Evolutionary conservation across 2,113 vertebrate genomes (phyloP), one percentile per base, ranked within the genome.

Genomic region (Todiramphus chloris): DNA sequence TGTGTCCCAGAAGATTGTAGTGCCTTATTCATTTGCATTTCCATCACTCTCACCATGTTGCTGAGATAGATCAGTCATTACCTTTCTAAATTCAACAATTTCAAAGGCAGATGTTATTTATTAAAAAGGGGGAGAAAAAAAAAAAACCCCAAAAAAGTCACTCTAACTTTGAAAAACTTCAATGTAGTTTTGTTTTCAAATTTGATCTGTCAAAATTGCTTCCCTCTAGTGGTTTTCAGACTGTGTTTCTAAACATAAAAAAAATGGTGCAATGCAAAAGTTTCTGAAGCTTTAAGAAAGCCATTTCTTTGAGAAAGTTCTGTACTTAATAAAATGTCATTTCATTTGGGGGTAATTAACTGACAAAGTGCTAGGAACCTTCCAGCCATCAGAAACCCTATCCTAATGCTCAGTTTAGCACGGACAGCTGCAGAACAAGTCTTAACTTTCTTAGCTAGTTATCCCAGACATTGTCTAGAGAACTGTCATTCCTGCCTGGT

Each of bases 341-440:
- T 86, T 88, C 33, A 66, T 87, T n/a, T 0, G 1, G n/a, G 23
- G 15, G 9, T 95, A 82, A 14, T 58, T 75, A 33, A 20, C 35
- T 82, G 51, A 27, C 25, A 90, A 88, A 89, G 35, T 87, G 21
- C 39, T 82, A 77, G 83, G 89, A 87, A 67, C 93, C 95, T 96
- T 89, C 68, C 89, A 87, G 35, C 39, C 62, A 25, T 59, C 11
- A 20, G 89, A 96, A 96, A 95, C 70, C 43, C 88, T 94, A 90
- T 95, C 75, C 83, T 90, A 87, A 91, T 90, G 48, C 59, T 91
- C 83, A 87, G 83, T 91, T 96, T 97, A 95, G 82, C 88, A 90
- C 46, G 90, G 91, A 88, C 44, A 92, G 59, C 74, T 97, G 70
- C 73, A 79, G 50, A 94, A n/a, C 79, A 87, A 93, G 69, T 66